Conservation (phyloP, 2,888 invertebrate genomes). For the Tipula confusa region DNA sequence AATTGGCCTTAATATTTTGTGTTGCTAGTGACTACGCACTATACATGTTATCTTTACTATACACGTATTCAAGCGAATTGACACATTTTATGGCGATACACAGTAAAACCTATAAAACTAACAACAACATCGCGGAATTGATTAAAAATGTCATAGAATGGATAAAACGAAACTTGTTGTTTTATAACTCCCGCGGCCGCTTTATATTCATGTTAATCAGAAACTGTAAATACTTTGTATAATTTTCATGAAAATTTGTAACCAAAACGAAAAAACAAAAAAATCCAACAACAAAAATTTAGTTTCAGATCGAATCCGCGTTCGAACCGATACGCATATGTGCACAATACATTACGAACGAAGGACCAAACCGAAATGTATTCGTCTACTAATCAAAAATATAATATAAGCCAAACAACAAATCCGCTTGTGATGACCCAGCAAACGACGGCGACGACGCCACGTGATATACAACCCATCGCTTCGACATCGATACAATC, state of each 20-base stretch:
- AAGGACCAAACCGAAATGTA: background rate
- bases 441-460: background rate
- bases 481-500: background rate
- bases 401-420: constrained; percentile 26
- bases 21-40: background rate
- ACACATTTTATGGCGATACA: background rate
- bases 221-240: background rate
- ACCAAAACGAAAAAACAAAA: background rate
- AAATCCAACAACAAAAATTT: background rate
- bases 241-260: background rate
- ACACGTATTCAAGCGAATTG: background rate
- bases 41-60: too few relatives aligned
- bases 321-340: background rate
- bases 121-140: too few relatives aligned
- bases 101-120: too few relatives aligned
- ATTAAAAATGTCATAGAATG: background rate
- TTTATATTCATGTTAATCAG: background rate
- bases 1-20: background rate
- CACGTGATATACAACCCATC: background rate
- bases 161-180: background rate
- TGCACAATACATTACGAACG: background rate
- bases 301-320: background rate
- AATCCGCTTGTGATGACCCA: background rate
- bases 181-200: background rate
- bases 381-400: constrained; percentile 28